Evolutionary conservation across 1,140 invertebrate species (phyloP), one percentile per base, ranked within the genome.

Genomic region (Heliconius himera): DNA sequence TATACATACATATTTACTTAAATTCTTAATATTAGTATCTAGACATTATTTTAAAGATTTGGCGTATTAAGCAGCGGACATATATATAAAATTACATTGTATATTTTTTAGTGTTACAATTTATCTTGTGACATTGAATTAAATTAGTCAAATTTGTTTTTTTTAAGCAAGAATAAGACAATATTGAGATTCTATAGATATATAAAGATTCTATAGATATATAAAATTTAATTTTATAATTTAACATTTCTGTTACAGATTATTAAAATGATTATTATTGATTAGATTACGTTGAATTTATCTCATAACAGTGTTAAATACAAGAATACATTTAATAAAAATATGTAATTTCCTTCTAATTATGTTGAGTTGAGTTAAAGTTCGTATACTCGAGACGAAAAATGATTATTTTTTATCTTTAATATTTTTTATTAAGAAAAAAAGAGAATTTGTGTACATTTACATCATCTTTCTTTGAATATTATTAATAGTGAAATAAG

Each of bases 1-100:
- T 70, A 74, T 51, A 46, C 33, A 73, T 33, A 73, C 54, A 41
- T 74, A 41, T 8, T 73, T 51, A 49, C 75, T 77, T 71, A n/a
- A 77, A 51, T 29, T 29, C 60, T 29, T 66, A 66, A 66, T 29
- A 29, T 29, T 29, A 66, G 26, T 22, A 66, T 26, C 60, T 66
- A 66, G 22, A 46, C 4, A 16, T 16, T 22, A n/a, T 60, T 29
- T 66, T 66, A 29, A 66, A 66, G 13, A 66, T 66, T 77, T 77
- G 75, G 66, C 75, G 75, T 60, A 16, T 71, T 36, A 29, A 70
- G 70, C 75, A 71, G 75, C 75, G 66, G 22, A 3, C 54, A 22
- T 9, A 60, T 20, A 22, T 11, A 60, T 46, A 46, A 46, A 33
- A 46, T 46, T 46, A 46, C 38, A 38, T 9, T 13, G 41, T 46